Base-by-base conservation (phyloP, 64 coral and sea anemone genomes). In the Cladopsammia gracilis region DNA sequence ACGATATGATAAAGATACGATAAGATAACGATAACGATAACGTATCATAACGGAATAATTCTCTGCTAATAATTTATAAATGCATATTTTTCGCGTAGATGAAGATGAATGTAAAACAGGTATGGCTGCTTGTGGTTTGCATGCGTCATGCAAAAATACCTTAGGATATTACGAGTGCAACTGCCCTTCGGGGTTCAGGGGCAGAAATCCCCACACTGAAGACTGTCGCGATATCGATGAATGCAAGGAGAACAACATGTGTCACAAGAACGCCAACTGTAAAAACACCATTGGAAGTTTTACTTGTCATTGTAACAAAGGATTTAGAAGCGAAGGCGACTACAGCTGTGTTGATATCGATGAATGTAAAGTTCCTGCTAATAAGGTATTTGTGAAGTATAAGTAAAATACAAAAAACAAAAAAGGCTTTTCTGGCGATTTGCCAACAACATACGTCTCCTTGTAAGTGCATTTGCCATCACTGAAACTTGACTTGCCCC, bases 141-240 rank as follows among this genome's bases (percentile, higher is more conserved):
- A 8, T 13, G 72, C 72, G 6, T 10, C 13, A 6, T 75, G 72
- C 18, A 50, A 49, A 49, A 50, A 75, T 20, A 49, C 72, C 72
- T 3, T 6, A 45, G 16, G 18, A 0, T 75, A 20, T 9, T 75
- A 75, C 16, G 9, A 75, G 16, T 75, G 72, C 18, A 16, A 19
- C 20, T 75, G 72, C 19, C 72, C 72, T 18, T 0, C 15, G 15
- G 72, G 72, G 6, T 48, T 18, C 6, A 20, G 3, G 8, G 5
- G 44, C 3, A 10, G 42, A 25, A 10, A 73, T 46, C 10, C 70
- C 70, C 43, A 25, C 11, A 45, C 0, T 12, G 42, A 26, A 6
- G 25, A 13, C 72, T 83, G 79, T 18, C 44, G 8, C 1, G 79
- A 83, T 48, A 60, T 83, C 4, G 59, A 83, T 48, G 79, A 83